A percentile compares a stretch with the other conserved stretches of the same genome.
These are phyloP conservation scores for Chromobotia macracanthus DNA, from an alignment of 2,797 vertebrate species.

Conservation along the genomic window DNA sequence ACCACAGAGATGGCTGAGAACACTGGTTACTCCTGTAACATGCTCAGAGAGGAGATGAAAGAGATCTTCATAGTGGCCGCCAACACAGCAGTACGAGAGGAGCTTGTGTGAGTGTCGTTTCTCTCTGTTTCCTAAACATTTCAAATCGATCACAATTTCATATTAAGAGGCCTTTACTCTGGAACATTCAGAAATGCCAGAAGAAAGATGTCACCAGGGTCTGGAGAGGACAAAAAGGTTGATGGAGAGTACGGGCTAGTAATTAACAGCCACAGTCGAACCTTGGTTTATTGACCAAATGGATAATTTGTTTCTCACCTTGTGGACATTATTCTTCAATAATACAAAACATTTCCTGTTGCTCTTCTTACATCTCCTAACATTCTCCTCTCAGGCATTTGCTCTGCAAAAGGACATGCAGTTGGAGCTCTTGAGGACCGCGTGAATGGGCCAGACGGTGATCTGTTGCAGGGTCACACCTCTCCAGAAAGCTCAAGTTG, in stretches of 20 bases:
- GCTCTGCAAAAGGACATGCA: constrained; percentile 83
- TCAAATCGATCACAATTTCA: not conserved
- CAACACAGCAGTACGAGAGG: constrained; percentile 75
- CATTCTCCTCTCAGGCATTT: constrained; percentile 76
- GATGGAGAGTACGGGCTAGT: constrained; percentile 84
- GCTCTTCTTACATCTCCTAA: not conserved
- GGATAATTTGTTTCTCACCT: not conserved
- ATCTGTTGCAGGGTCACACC: constrained; percentile 95
- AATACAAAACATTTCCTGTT: not conserved
- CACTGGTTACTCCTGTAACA: constrained; percentile 91
- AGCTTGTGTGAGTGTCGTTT: constrained; percentile 81
- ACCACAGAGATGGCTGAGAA: constrained; percentile 90
- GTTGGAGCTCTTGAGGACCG: constrained; percentile 85
- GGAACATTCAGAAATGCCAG: constrained; percentile 78
- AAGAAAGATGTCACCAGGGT: constrained; percentile 81
- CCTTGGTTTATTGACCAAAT: not conserved
- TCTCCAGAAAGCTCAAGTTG: constrained; percentile 94
- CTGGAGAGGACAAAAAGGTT: constrained; percentile 79
- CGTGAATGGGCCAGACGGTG: constrained; percentile 90
- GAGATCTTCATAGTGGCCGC: constrained; percentile 83
- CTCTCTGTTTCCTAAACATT: not conserved
- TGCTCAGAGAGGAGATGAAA: constrained; percentile 90
- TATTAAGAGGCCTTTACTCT: not conserved
- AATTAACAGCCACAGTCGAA: constrained; percentile 87
- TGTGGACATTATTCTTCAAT: not conserved